Evolutionary conservation across 2,888 invertebrate genomes (phyloP), one percentile per base, ranked within the genome.

Genomic region (Idaea dimidiata): DNA sequence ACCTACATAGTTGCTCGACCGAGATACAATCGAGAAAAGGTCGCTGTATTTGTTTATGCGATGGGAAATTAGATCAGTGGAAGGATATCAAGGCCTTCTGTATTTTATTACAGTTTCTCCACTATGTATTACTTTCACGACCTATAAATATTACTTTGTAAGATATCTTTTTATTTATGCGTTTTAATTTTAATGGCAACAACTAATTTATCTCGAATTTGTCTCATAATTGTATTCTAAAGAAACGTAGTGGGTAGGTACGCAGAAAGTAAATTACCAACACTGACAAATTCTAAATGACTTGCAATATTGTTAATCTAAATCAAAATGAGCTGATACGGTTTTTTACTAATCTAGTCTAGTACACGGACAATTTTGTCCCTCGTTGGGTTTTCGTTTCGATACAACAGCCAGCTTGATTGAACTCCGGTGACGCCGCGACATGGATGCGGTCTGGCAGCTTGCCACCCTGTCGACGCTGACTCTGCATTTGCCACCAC

Each of bases 381-480:
- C 43, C 43, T 43, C 43, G 43, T 43, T 43, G 43, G 43, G 43
- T 43, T 7, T 43, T 8, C 43, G 43, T 43, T 43, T 43, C 43
- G 43, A 43, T 43, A 43, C 43, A 43, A 43, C 24, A 24, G 14
- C 7, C 10, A 43, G 43, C 43, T 43, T 43, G 43, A 43, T 43
- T 43, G 43, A 14, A 43, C 43, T 8, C 14, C 43, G 14, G 43
- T 43, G 43, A 43, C 5, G 43, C 43, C 43, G 71, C 73, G 72
- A 72, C 67, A 72, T 66, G 71, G 68, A 65, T 72, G 77, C 65
- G 72, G 73, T 64, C 76, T 88, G 88, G 88, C 87, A 78, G 61
- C 43, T 61, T 78, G 88, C 88, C 88, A 88, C 76, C 64, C 65
- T 72, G 10, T 43, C 65, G 63, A 65, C 68, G 76, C 78, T 79